Percentiles rank a stretch among this genome's conserved stretches.
Evolutionary conservation across 2,113 vertebrate species (phyloP).

Genomic region (Arenaria interpres): DNA sequence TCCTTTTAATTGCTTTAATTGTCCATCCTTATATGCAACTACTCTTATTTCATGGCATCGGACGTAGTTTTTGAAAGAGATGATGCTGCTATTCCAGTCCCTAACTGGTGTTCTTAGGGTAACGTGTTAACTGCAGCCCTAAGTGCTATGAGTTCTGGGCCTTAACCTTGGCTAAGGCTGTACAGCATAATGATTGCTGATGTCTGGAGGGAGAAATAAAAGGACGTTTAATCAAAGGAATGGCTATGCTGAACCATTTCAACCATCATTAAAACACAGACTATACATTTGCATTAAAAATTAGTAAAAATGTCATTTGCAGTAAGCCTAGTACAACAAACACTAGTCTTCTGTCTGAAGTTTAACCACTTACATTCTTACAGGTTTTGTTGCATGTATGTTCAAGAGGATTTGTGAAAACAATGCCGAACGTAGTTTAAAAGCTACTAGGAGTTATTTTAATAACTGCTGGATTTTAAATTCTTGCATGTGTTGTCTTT

Average conservation of each 20-base stretch:
- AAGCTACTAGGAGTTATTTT: not conserved
- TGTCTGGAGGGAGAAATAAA: not conserved
- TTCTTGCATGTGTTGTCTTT: conserved; percentile 2
- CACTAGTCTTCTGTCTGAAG: not conserved
- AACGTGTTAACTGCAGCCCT: not conserved
- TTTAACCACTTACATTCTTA: conserved; percentile 40
- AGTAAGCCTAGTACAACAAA: not conserved
- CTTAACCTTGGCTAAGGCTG: not conserved
- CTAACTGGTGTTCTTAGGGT: not conserved
- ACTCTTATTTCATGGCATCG: not conserved
- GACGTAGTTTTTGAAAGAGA: not conserved
- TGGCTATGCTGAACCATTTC: not conserved
- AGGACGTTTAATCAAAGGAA: not conserved
- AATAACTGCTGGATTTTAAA: not conserved
- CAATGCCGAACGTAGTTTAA: not conserved
- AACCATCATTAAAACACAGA: not conserved
- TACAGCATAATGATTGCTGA: not conserved
- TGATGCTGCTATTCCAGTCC: not conserved
- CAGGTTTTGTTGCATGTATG: conserved; percentile 50
- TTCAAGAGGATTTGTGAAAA: conserved; percentile 45
- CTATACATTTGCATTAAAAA: not conserved
- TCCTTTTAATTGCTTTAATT: not conserved
- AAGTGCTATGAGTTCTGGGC: not conserved
- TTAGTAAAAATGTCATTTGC: not conserved
- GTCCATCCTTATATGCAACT: not conserved